Percentiles rank a stretch among this genome's conserved stretches.
Evolutionary conservation across 2,113 vertebrate species (phyloP).

Genomic region (Rousettus leschenaultii): DNA sequence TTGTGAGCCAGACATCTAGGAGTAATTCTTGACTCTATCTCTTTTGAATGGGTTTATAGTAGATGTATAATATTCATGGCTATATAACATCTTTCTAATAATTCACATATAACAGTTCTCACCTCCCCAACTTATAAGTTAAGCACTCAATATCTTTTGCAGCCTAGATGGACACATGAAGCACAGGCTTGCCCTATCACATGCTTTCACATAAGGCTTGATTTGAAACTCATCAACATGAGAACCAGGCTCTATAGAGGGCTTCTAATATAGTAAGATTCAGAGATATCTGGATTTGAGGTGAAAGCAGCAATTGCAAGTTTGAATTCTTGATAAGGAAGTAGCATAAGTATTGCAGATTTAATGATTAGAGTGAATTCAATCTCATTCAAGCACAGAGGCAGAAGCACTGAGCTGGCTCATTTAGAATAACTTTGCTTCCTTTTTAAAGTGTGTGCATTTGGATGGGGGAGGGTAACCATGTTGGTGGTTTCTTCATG

Average conservation of each 20-base stretch:
- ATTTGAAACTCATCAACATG: neutral
- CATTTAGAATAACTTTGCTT: no score
- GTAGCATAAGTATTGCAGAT: neutral
- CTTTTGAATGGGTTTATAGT: neutral
- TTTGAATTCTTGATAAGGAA: no score
- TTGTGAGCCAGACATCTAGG: neutral
- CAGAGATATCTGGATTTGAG: no score
- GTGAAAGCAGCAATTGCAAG: no score
- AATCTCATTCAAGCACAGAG: no score
- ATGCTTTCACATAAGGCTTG: neutral
- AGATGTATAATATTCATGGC: neutral
- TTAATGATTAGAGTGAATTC: no score
- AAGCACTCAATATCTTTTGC: neutral
- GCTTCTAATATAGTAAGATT: neutral
- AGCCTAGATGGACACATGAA: no score
- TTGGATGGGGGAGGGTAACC: no score
- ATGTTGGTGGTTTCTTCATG: no score
- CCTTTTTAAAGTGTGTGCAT: no score
- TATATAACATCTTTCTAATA: neutral
- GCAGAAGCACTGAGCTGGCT: no score
- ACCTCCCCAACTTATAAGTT: neutral
- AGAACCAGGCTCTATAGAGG: rapidly evolving
- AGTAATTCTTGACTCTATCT: neutral
- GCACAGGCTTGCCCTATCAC: neutral
- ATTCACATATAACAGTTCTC: neutral